These are phyloP conservation scores for Semotilus atromaculatus DNA, from an alignment of 2,797 vertebrate species.

Conservation along the genomic window DNA sequence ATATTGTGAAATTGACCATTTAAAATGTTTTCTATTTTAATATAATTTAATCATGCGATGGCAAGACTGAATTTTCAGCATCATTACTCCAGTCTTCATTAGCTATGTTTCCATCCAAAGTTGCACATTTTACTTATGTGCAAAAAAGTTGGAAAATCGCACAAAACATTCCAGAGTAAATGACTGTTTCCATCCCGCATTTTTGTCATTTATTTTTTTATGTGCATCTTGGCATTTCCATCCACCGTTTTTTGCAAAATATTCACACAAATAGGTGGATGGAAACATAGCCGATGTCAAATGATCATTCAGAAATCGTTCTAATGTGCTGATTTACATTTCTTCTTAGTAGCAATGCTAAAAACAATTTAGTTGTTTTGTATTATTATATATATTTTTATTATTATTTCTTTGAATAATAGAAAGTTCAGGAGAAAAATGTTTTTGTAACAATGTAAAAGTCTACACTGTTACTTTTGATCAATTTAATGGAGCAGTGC, in stretches of 20 bases:
- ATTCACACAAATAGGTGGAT: too few species aligned
- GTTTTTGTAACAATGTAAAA: background rate
- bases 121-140: too few species aligned
- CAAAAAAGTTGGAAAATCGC: too few species aligned
- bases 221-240: too few species aligned
- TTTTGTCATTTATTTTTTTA: too few species aligned
- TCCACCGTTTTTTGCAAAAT: too few species aligned
- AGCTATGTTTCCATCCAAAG: too few species aligned
- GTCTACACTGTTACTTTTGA: background rate
- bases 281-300: background rate
- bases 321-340: background rate
- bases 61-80: background rate
- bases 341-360: background rate
- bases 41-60: too few species aligned
- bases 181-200: too few species aligned
- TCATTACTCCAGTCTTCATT: background rate
- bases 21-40: background rate
- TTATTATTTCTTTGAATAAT: background rate
- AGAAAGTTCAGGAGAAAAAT: background rate
- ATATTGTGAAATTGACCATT: background rate
- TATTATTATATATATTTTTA: too few species aligned
- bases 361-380: background rate
- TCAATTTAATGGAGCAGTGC: background rate
- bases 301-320: background rate
- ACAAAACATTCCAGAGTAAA: too few species aligned